phyloP scores from a whole-genome alignment of 1,140 invertebrate species.

The Leptinotarsa defecta region DNA sequence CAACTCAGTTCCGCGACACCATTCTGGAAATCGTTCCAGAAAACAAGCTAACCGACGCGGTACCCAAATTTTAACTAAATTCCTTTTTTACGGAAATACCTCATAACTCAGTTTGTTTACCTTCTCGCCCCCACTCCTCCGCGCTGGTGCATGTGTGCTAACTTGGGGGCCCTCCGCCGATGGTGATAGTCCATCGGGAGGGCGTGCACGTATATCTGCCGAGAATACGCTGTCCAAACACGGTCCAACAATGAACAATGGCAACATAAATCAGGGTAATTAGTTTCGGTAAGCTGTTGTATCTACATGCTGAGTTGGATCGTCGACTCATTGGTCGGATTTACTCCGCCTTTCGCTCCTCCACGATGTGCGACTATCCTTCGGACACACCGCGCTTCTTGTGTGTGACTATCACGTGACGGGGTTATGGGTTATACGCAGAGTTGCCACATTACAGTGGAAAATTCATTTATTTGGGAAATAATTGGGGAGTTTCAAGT shows the following conservation, averaged over 20 bases:
- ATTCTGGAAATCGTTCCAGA: too few species aligned
- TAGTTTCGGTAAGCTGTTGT: slow-evolving; percentile 63
- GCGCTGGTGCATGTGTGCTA: background rate
- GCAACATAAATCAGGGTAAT: slow-evolving; percentile 71
- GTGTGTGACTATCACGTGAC: background rate
- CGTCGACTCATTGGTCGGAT: slow-evolving; percentile 54
- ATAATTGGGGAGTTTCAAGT: too few species aligned
- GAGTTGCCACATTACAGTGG: too few species aligned
- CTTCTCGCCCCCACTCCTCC: background rate
- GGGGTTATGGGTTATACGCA: too few species aligned
- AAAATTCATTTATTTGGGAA: too few species aligned
- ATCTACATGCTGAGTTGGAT: slow-evolving; percentile 54
- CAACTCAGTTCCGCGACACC: too few species aligned
- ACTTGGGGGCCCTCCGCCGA: background rate
- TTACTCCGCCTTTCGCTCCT: slow-evolving; percentile 48
- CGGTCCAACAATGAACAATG: slow-evolving; percentile 66
- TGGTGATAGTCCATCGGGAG: slow-evolving; percentile 31
- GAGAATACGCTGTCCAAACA: slow-evolving; percentile 50
- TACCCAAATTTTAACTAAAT: slow-evolving; percentile 12
- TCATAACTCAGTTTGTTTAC: slow-evolving; percentile 3
- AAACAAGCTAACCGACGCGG: background rate
- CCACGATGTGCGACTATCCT: slow-evolving; percentile 11
- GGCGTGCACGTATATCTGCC: slow-evolving; percentile 52
- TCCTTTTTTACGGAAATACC: slow-evolving; percentile 16
- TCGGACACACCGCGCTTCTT: background rate